Percentiles rank a stretch among this genome's conserved stretches.
Evolutionary conservation across 2,113 vertebrate species (phyloP).

Genomic region (Bubo scandiacus): DNA sequence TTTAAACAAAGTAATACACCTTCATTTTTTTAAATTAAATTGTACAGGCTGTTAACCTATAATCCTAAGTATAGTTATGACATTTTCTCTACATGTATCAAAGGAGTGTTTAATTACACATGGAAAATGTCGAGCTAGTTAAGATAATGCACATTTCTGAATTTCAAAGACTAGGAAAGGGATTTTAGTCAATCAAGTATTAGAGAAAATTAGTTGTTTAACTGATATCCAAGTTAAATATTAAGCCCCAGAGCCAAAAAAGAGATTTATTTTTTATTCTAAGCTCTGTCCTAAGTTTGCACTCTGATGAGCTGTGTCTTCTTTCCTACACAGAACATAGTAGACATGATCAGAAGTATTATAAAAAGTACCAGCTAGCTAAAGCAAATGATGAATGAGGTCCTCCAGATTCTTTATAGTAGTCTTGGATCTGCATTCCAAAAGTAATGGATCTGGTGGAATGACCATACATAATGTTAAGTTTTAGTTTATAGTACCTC

Average conservation of each 20-base stretch:
- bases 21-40: constrained; percentile 28
- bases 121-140: constrained; percentile 39
- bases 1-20: constrained; percentile 25
- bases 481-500: background rate
- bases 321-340: background rate
- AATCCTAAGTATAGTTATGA: constrained; percentile 43
- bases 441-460: background rate
- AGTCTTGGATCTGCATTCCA: background rate
- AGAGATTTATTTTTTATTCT: background rate
- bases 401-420: background rate
- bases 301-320: background rate
- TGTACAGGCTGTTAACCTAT: constrained; percentile 50
- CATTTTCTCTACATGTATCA: constrained; percentile 41
- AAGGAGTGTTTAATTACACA: constrained; percentile 54
- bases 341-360: background rate
- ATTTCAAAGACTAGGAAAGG: background rate
- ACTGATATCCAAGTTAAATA: background rate
- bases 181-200: background rate
- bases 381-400: background rate
- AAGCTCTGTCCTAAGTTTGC: background rate
- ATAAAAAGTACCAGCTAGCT: background rate
- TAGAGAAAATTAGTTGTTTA: background rate
- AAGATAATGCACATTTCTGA: constrained; percentile 5
- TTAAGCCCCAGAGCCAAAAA: background rate
- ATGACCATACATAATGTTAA: background rate